Base-by-base conservation (phyloP, 2,888 invertebrate genomes). In the Leptinotarsa rubiginosa region DNA sequence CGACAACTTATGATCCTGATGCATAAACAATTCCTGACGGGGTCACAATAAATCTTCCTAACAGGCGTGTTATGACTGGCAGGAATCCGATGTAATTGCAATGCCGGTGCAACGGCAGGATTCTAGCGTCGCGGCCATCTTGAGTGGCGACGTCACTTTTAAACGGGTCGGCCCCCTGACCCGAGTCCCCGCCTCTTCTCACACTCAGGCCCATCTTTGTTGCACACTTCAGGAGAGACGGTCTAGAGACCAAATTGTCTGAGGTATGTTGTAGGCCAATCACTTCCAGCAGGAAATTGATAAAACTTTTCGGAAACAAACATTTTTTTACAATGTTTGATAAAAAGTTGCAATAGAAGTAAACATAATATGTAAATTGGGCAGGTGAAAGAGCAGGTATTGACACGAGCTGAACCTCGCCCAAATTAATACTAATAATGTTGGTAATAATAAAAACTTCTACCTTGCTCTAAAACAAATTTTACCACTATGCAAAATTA, bases 131-230 rank as follows among this genome's bases (percentile, higher is more conserved):
- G 82, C 85, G 89, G 89, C 90, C 90, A 90, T 90, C 89, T 90
- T 90, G 88, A 87, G 86, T 86, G 84, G 85, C 88, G 87, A 89
- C 89, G 89, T 89, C 89, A 89, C 88, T 88, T 87, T 85, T 86
- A 56, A 54, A 86, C 87, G 88, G 88, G 87, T 89, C 89, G 87
- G 88, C 89, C 89, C 89, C 89, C 89, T 87, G 88, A 82, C 82
- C 82, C 86, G 84, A 87, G 87, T 85, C 89, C 89, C 89, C 90
- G 88, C 88, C 85, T 86, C 84, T 86, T 71, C 50, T 73, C 70
- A 70, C 75, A 68, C 75, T 72, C 75, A 76, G 78, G 74, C 74
- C 79, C 80, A 78, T 82, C 80, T 82, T 82, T 80, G 77, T 78
- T 73, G 47, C 73, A 70, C 75, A n/a, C 62, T 62, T 41, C 41